These are phyloP conservation scores for Linnaemya vulpina DNA, from an alignment of 2,888 invertebrate species.

Conservation along the genomic window DNA sequence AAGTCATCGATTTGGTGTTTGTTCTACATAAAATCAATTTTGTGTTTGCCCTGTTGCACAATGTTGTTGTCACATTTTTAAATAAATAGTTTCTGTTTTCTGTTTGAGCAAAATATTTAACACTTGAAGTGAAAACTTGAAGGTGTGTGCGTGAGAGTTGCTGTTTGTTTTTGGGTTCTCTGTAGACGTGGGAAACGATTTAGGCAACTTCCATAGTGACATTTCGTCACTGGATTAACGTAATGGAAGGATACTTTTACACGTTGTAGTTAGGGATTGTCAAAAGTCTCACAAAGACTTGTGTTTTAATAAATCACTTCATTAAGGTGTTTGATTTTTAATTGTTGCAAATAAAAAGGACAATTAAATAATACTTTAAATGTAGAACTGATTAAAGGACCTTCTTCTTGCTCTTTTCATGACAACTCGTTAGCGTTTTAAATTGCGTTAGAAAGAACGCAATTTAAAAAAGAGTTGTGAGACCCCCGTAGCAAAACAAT, in stretches of 20 bases:
- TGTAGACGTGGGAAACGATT: not conserved
- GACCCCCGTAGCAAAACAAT: too few relatives aligned
- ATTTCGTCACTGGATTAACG: not conserved
- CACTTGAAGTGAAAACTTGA: slow-evolving; percentile 47
- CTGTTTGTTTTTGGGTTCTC: not conserved
- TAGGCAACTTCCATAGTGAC: not conserved
- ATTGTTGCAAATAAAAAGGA: too few relatives aligned
- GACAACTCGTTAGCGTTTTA: too few relatives aligned
- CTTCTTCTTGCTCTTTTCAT: too few relatives aligned
- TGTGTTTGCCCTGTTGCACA: slow-evolving; percentile 53
- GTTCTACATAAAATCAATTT: slow-evolving; percentile 70
- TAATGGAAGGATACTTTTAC: not conserved
- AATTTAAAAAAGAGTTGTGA: too few relatives aligned
- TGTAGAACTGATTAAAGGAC: too few relatives aligned
- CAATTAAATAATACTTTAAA: too few relatives aligned
- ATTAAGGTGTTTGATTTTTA: too few relatives aligned
- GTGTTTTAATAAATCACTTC: too few relatives aligned
- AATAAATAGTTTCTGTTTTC: slow-evolving; percentile 54
- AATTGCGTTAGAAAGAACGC: too few relatives aligned
- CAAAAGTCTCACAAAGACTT: too few relatives aligned
- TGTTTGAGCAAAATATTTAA: slow-evolving; percentile 37
- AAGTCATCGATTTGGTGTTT: slow-evolving; percentile 71
- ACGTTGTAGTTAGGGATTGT: not conserved
- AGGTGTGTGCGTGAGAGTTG: not conserved
- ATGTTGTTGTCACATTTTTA: slow-evolving; percentile 61